Conservation (phyloP, 1,140 invertebrate species). For the Drosophila seguyi region DNA sequence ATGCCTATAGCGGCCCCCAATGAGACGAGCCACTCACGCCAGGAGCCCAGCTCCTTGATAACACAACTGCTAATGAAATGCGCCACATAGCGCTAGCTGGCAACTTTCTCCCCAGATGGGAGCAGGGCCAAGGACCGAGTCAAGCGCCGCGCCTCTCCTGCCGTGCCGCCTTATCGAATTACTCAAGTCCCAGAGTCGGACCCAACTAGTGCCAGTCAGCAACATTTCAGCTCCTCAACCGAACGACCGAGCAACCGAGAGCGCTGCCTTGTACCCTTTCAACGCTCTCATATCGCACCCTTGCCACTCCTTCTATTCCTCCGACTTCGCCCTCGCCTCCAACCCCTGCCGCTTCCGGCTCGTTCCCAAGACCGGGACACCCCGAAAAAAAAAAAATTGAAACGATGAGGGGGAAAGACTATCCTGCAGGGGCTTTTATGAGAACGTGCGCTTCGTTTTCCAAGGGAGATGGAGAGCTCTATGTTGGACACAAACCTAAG, state of each 20-base stretch:
- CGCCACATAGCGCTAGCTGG: constrained; percentile 68
- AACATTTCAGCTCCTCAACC: constrained; percentile 70
- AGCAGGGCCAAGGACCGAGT: constrained; percentile 25
- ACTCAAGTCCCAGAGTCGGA: constrained; percentile 61
- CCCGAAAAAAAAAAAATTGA: constrained; percentile 45
- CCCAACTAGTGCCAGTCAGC: constrained; percentile 71
- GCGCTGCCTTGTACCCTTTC: constrained; percentile 76
- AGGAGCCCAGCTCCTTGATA: constrained; percentile 50
- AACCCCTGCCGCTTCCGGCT: not conserved
- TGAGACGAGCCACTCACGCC: constrained; percentile 43
- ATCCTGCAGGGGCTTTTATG: constrained; percentile 70
- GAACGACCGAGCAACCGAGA: constrained; percentile 20
- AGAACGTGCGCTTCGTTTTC: constrained; percentile 73
- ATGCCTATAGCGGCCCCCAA: constrained; percentile 60
- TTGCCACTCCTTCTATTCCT: constrained; percentile 29
- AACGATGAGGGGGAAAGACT: constrained; percentile 39
- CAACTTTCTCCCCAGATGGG: constrained; percentile 56
- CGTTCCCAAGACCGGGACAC: constrained; percentile 22
- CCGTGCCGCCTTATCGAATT: constrained; percentile 69
- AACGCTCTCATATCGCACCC: constrained; percentile 53
- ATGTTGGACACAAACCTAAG: constrained; percentile 10
- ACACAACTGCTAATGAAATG: constrained; percentile 77
- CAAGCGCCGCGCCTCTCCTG: constrained; percentile 30
- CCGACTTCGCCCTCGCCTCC: not conserved
- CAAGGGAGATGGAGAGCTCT: constrained; percentile 49